These are phyloP conservation scores for Martes martes DNA, from an alignment of 2,113 vertebrate species.

Conservation along the genomic window DNA sequence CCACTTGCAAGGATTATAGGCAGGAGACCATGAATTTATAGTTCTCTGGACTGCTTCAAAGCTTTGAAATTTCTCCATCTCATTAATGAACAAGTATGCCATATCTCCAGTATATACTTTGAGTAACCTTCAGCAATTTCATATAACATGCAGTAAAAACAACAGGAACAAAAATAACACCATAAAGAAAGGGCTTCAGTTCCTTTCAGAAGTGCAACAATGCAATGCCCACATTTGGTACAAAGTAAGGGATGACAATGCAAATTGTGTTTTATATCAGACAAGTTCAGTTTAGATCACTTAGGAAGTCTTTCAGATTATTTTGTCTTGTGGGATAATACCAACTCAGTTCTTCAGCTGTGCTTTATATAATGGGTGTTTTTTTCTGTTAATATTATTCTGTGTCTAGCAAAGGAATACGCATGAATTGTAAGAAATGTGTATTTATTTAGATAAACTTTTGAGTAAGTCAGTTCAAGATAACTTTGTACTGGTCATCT, in stretches of 20 bases:
- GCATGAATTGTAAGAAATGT: slow-evolving; percentile 24
- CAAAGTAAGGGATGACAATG: neutral
- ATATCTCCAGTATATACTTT: neutral
- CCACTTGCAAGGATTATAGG: neutral
- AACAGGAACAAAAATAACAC: neutral
- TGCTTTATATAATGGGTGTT: neutral
- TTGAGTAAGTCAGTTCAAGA: slow-evolving; percentile 48
- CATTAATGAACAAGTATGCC: neutral
- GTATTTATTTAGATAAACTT: slow-evolving; percentile 18
- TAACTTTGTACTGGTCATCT: slow-evolving; percentile 43
- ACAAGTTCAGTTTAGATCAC: neutral
- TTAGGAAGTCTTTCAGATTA: neutral
- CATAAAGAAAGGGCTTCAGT: neutral
- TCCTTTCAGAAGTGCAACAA: neutral
- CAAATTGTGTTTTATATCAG: neutral
- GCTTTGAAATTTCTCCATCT: neutral
- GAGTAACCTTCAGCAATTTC: neutral
- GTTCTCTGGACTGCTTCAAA: neutral
- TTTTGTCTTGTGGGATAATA: neutral
- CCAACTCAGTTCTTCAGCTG: neutral
- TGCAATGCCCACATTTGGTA: neutral
- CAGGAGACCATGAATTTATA: neutral
- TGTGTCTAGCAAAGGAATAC: neutral
- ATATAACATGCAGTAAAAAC: neutral
- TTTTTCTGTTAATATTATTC: neutral